phyloP scores from a whole-genome alignment of 1,140 invertebrate genomes.

The Cataglyphis hispanica region DNA sequence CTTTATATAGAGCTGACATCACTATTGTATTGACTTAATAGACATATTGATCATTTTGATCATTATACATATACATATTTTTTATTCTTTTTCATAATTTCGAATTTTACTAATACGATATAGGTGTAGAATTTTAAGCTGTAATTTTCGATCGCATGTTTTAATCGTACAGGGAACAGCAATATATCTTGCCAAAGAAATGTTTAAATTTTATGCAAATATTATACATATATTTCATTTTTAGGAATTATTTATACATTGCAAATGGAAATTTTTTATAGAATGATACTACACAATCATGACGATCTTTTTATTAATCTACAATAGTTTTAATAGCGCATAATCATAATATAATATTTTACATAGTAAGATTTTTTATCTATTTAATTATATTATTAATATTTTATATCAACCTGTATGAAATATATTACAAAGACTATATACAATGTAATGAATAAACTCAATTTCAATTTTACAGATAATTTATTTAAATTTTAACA shows the following conservation, averaged over 20 bases:
- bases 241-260: slow-evolving; percentile 60
- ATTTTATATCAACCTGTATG: slow-evolving; percentile 31
- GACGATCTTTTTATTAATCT: slow-evolving; percentile 22
- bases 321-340: not conserved
- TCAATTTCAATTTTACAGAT: slow-evolving; percentile 20
- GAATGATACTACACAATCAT: slow-evolving; percentile 19
- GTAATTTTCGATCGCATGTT: slow-evolving; percentile 18
- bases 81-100: not conserved
- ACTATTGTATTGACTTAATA: slow-evolving; percentile 27
- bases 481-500: slow-evolving; percentile 64
- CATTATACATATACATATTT: slow-evolving; percentile 45
- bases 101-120: slow-evolving; percentile 8
- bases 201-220: slow-evolving; percentile 56
- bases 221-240: slow-evolving; percentile 28
- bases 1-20: not conserved
- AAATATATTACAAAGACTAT: not conserved
- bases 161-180: slow-evolving; percentile 15
- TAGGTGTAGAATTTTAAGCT: not conserved
- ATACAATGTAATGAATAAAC: slow-evolving; percentile 10
- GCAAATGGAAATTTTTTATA: slow-evolving; percentile 17
- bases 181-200: slow-evolving; percentile 67
- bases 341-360: slow-evolving; percentile 21
- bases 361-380: slow-evolving; percentile 14
- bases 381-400: slow-evolving; percentile 2
- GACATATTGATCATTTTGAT: not conserved